Evolutionary conservation across 2,113 vertebrate genomes (phyloP).

Genomic region (Planiliza haematocheilus): DNA sequence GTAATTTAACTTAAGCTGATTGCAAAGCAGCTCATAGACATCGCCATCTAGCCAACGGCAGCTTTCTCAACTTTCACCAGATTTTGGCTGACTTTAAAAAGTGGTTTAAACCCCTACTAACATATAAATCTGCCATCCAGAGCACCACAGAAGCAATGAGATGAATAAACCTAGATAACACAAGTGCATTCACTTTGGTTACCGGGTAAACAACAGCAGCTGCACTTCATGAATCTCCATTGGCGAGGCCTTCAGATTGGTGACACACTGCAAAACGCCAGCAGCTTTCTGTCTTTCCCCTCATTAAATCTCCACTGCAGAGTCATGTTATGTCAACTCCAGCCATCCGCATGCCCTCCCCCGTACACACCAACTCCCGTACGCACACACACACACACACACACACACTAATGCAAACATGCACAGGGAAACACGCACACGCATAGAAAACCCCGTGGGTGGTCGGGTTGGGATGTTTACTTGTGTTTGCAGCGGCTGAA

Average conservation of each 20-base stretch:
- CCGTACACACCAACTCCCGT: neutral
- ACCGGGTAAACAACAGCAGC: slow-evolving; percentile 29
- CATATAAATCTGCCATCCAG: slow-evolving; percentile 28
- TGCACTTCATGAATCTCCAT: slow-evolving; percentile 5
- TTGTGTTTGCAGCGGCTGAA: slow-evolving; percentile 26
- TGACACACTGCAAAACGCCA: slow-evolving; percentile 44
- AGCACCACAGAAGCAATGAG: neutral
- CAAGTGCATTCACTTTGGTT: slow-evolving; percentile 4
- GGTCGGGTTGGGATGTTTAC: slow-evolving; percentile 42
- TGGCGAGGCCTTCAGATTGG: slow-evolving; percentile 7
- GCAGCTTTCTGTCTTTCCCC: slow-evolving; percentile 47
- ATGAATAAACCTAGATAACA: slow-evolving; percentile 15
- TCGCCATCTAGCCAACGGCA: no score
- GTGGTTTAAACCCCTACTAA: neutral
- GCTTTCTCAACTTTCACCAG: no score
- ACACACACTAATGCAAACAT: slow-evolving; percentile 13
- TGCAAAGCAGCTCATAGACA: no score
- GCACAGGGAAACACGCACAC: neutral
- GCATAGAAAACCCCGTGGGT: slow-evolving; percentile 19
- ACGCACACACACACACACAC: slow-evolving; percentile 2
- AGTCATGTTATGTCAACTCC: slow-evolving; percentile 55
- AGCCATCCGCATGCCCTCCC: slow-evolving; percentile 40
- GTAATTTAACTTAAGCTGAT: no score
- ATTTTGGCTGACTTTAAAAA: no score
- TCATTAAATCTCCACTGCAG: slow-evolving; percentile 61